Conservation (phyloP, 2,113 vertebrate genomes). For the Thermophis baileyi region DNA sequence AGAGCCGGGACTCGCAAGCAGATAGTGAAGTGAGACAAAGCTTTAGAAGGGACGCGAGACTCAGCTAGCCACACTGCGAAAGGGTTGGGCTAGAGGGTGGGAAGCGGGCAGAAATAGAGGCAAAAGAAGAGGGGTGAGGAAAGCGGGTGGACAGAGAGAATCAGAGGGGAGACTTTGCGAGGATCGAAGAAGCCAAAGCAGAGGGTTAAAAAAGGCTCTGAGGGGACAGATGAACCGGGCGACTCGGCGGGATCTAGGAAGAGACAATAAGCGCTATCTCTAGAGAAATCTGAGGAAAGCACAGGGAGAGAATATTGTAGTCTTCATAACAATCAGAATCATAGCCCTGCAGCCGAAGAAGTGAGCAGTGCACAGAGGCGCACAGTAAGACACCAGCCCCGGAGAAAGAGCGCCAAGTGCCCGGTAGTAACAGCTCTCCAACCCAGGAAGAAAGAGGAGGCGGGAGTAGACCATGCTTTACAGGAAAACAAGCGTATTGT, state of each 20-base stretch:
- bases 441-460: not conserved
- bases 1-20: not conserved
- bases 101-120: not conserved
- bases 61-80: not conserved
- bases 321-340: not conserved
- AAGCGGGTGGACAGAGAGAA: not conserved
- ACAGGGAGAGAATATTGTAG: not conserved
- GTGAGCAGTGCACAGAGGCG: not conserved
- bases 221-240: not conserved
- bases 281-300: not conserved
- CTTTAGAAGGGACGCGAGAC: not conserved
- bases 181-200: not conserved
- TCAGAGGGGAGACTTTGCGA: not conserved
- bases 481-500: slow-evolving; percentile 49
- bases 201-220: not conserved
- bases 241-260: not conserved
- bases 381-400: not conserved
- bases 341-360: not conserved
- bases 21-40: not conserved
- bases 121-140: not conserved
- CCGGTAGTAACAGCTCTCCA: not conserved
- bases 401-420: not conserved
- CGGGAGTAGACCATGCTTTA: slow-evolving; percentile 49
- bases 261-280: not conserved
- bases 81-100: not conserved